Evolutionary conservation across 2,797 vertebrate species (phyloP), one percentile per base, ranked within the genome.

Genomic region (Vireo griseus): DNA sequence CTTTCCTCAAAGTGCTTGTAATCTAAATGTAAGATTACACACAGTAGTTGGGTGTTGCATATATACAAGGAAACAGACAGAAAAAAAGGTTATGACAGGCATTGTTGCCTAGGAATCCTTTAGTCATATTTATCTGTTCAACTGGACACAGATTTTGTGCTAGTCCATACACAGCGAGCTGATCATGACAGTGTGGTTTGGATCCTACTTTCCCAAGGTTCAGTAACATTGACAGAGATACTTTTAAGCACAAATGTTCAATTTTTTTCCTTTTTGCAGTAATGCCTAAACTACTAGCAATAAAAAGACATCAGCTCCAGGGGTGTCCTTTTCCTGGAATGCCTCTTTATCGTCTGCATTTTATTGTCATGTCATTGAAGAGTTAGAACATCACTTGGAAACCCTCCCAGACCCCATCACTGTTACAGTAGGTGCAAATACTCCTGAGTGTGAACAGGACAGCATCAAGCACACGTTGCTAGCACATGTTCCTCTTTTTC

Each of bases 401-500:
- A 65, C 17, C 8, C 51, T 85, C 51, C 26, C 25, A 40, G 66
- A 54, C 54, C 40, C 35, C 33, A 59, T 25, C 13, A 42, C 8
- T 18, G 9, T 47, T 59, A 48, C 25, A 75, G 24, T 13, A 86
- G 67, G 55, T 69, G 48, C 33, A 90, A 93, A 90, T 8, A 39
- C 16, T 31, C 67, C 33, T 9, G 9, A 86, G 45, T 26, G 25
- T 18, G 24, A 58, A 37, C 24, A 17, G 55, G 66, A 54, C 42
- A 37, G 39, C 33, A 51, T 22, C 61, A 91, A 89, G 80, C 86
- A 69, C 88, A 88, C 2, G 5, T 90, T 89, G 85, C 57, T 74
- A 73, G 82, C 93, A 94, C 75, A 83, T 63, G 52, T 91, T 93
- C 42, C 51, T 74, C 69, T 57, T 69, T 92, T 96, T 90, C 78